A percentile compares a stretch with the other conserved stretches of the same genome.
Evolutionary conservation across 2,888 invertebrate genomes (phyloP).

Genomic region (Acholoe squamosa): DNA sequence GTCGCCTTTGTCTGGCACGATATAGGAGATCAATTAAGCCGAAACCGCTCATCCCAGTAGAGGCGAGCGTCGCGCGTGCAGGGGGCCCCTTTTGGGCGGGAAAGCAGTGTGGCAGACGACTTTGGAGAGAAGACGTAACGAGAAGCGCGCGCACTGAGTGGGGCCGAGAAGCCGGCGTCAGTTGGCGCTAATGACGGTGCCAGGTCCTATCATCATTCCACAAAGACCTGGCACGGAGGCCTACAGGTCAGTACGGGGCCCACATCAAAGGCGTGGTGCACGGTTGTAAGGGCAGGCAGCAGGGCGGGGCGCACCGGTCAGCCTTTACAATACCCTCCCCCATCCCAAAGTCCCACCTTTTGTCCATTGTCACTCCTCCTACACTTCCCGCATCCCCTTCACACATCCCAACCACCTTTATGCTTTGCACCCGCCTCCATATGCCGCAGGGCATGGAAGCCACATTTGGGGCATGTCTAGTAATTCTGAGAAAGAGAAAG

Average conservation of each 20-base stretch:
- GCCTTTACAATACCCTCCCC: neutral
- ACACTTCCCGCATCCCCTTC: neutral
- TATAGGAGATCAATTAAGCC: neutral
- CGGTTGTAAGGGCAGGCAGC: neutral
- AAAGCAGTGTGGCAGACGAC: neutral
- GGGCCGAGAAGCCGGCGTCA: neutral
- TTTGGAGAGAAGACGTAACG: neutral
- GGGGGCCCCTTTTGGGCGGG: neutral
- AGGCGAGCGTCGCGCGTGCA: too few species aligned
- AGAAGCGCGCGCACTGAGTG: neutral
- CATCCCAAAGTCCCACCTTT: neutral
- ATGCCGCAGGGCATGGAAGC: neutral
- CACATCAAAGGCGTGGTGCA: too few species aligned
- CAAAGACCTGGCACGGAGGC: too few species aligned
- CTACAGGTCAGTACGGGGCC: too few species aligned
- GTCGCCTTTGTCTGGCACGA: too few species aligned
- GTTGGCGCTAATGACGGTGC: neutral
- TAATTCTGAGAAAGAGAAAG: neutral
- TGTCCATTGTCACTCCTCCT: neutral
- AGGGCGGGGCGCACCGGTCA: neutral
- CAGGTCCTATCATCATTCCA: neutral
- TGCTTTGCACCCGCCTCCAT: neutral
- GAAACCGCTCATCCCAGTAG: neutral
- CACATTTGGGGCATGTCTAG: neutral
- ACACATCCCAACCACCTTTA: neutral